Conservation (phyloP, 2,113 vertebrate species). For the Eidolon helvum region DNA sequence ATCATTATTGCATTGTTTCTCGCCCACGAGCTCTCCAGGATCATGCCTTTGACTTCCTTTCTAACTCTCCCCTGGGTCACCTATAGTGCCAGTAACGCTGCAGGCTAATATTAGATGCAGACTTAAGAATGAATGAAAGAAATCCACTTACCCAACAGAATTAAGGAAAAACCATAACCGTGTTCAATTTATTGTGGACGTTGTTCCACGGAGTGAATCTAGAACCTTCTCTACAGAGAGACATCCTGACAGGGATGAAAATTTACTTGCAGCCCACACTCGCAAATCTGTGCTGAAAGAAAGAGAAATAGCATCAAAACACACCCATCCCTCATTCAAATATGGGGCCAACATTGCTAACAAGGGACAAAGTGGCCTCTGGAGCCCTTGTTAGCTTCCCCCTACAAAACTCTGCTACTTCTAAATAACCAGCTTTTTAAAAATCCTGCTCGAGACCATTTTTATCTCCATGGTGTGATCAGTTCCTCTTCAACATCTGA, state of each 20-base stretch:
- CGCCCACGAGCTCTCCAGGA: background rate
- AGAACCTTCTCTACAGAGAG: background rate
- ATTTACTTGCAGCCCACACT: background rate
- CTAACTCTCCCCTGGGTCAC: background rate
- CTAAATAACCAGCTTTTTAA: background rate
- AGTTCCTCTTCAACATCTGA: slow-evolving; percentile 58
- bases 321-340: background rate
- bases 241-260: background rate
- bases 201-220: background rate
- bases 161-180: background rate
- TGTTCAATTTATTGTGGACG: background rate
- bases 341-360: background rate
- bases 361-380: background rate
- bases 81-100: background rate
- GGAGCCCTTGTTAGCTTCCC: background rate
- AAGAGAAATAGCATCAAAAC: background rate
- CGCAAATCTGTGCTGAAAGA: background rate
- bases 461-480: slow-evolving; percentile 10
- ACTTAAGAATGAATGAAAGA: slow-evolving; percentile 12
- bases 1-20: background rate
- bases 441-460: background rate
- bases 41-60: slow-evolving; percentile 26
- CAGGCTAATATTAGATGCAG: background rate
- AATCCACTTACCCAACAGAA: slow-evolving; percentile 3
- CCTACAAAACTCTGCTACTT: background rate